phyloP scores from a whole-genome alignment of 2,113 vertebrate species.

The Tenrec ecaudatus region DNA sequence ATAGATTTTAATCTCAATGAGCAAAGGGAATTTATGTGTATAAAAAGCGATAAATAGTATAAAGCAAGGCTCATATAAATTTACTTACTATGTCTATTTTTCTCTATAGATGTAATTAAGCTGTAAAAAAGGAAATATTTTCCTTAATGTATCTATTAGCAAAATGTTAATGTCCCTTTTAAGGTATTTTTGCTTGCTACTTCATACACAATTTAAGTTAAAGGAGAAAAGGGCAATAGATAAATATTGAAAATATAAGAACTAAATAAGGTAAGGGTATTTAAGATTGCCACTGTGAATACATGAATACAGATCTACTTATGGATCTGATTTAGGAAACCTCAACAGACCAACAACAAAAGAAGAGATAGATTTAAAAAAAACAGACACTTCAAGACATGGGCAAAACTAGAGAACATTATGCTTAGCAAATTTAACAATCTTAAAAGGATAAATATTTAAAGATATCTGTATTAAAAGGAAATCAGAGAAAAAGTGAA shows the following conservation, averaged over 20 bases:
- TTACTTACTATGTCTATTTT: slow-evolving; percentile 53
- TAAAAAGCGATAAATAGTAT: slow-evolving; percentile 8
- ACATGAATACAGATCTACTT: background rate
- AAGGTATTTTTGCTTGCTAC: slow-evolving; percentile 65
- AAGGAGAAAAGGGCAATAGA: slow-evolving; percentile 39
- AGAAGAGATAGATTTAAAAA: too few species aligned
- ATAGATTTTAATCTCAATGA: slow-evolving; percentile 44
- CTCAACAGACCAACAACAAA: too few species aligned
- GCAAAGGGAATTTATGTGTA: background rate
- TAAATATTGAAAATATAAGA: slow-evolving; percentile 55
- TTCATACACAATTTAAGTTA: slow-evolving; percentile 42
- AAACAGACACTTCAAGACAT: too few species aligned
- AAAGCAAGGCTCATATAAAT: slow-evolving; percentile 32
- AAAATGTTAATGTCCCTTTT: slow-evolving; percentile 59
- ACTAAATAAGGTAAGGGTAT: background rate
- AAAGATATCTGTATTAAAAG: too few species aligned
- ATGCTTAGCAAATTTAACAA: too few species aligned
- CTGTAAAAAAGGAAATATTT: slow-evolving; percentile 65
- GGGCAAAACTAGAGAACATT: too few species aligned
- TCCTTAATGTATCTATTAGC: slow-evolving; percentile 57
- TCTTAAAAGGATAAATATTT: too few species aligned
- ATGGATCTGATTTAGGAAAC: background rate
- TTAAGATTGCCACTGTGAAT: background rate
- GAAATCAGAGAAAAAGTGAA: too few species aligned
- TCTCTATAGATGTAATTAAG: slow-evolving; percentile 54